These are phyloP conservation scores for Beris morrisii DNA, from an alignment of 2,888 invertebrate species.

Conservation along the genomic window DNA sequence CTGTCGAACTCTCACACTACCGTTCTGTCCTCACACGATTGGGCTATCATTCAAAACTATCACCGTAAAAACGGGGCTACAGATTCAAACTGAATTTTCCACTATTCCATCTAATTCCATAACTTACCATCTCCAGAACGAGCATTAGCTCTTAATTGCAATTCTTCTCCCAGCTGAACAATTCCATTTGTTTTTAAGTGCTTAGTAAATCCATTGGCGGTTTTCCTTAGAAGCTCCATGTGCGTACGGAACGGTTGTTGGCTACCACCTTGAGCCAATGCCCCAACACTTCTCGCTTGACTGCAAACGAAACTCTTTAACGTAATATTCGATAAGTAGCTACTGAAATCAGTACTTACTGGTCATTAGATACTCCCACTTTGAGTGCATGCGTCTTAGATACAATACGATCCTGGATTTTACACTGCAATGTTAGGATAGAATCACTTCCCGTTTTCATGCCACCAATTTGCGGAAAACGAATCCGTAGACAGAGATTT, in stretches of 20 bases:
- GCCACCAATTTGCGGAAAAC: constrained; percentile 61
- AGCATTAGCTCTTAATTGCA: constrained; percentile 59
- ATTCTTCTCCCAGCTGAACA: constrained; percentile 62
- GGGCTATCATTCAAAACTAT: no score
- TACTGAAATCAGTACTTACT: constrained; percentile 47
- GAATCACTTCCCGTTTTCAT: constrained; percentile 60
- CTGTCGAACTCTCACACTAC: no score
- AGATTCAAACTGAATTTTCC: no score
- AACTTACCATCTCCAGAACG: constrained; percentile 61
- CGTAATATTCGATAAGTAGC: neutral
- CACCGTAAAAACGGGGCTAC: no score
- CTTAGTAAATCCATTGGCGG: constrained; percentile 58
- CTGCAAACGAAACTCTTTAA: constrained; percentile 41
- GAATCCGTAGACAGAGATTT: constrained; percentile 60
- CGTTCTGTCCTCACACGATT: no score
- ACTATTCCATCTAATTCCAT: no score
- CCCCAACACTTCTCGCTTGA: constrained; percentile 50
- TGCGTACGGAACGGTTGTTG: constrained; percentile 60
- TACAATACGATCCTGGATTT: constrained; percentile 59
- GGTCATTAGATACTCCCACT: constrained; percentile 55
- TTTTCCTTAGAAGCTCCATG: constrained; percentile 58
- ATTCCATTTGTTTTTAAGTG: constrained; percentile 58
- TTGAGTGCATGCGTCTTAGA: constrained; percentile 58
- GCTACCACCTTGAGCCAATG: constrained; percentile 60
- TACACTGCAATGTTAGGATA: constrained; percentile 60